A percentile compares a stretch with the other conserved stretches of the same genome.
Evolutionary conservation across 2,113 vertebrate species (phyloP).

Genomic region (Syrrhaptes paradoxus): DNA sequence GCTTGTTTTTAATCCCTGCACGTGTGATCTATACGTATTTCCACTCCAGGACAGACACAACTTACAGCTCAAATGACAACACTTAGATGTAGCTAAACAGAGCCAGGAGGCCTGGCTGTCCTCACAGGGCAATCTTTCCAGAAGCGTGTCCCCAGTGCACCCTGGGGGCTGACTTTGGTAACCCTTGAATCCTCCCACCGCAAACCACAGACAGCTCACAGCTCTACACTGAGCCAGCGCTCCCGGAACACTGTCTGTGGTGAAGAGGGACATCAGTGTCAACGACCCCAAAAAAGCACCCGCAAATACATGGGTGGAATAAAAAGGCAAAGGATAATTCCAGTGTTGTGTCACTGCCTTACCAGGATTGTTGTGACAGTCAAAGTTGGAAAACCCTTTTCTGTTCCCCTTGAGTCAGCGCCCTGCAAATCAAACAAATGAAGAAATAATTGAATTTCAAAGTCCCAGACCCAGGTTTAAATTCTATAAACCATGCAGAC

Average conservation of each 20-base stretch:
- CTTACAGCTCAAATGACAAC: fast-evolving
- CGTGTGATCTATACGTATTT: not conserved
- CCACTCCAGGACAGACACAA: not conserved
- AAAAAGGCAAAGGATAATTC: not conserved
- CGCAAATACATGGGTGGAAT: fast-evolving
- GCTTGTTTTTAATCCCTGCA: not conserved
- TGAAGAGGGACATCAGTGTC: fast-evolving
- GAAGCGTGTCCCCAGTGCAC: not conserved
- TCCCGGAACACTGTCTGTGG: not conserved
- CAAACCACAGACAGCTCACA: not conserved
- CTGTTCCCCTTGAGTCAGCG: not conserved
- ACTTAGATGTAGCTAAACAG: not conserved
- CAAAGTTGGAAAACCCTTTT: conserved; percentile 57
- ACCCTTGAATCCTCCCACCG: not conserved
- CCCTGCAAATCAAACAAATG: not conserved
- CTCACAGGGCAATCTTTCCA: not conserved
- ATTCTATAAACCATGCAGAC: not conserved
- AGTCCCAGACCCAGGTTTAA: not conserved
- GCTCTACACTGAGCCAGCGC: not conserved
- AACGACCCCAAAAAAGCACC: not conserved
- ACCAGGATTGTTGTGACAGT: conserved; percentile 85
- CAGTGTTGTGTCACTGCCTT: not conserved
- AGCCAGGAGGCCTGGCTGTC: not conserved
- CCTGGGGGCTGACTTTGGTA: not conserved
- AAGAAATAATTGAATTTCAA: not conserved